Evolutionary conservation across 2,113 vertebrate genomes (phyloP).

Genomic region (Pavo muticus): DNA sequence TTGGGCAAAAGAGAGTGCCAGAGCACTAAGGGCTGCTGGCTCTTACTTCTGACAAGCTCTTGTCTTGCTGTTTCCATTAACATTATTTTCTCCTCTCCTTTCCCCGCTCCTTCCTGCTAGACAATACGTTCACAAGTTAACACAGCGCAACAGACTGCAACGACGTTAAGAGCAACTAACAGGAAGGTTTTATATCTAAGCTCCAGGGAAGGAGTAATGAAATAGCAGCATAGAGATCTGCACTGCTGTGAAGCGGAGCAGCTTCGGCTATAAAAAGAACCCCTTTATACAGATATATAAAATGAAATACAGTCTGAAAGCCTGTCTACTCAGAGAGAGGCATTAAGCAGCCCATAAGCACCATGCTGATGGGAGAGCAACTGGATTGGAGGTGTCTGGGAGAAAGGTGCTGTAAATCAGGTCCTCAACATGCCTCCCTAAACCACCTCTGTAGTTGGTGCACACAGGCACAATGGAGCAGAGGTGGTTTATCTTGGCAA

Average conservation of each 20-base stretch:
- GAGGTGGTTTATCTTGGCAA: not conserved
- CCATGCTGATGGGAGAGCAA: not conserved
- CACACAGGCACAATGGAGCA: accelerated
- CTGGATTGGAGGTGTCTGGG: not conserved
- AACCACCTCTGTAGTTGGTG: not conserved
- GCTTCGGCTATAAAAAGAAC: conserved; percentile 58
- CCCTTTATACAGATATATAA: conserved; percentile 27
- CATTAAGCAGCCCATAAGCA: conserved; percentile 3
- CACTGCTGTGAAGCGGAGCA: conserved; percentile 38
- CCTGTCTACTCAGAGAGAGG: not conserved
- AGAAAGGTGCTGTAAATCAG: not conserved
- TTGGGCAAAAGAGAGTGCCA: not conserved
- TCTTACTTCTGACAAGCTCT: not conserved
- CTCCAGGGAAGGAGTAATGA: conserved; percentile 21
- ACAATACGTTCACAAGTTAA: conserved; percentile 59
- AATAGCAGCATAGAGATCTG: not conserved
- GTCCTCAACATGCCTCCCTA: not conserved
- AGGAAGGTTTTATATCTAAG: conserved; percentile 45
- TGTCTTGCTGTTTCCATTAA: not conserved
- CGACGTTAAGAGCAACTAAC: conserved; percentile 27
- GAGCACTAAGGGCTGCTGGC: not conserved
- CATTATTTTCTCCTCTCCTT: not conserved
- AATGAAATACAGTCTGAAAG: conserved; percentile 46
- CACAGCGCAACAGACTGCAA: not conserved
- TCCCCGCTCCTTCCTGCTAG: not conserved